A percentile compares a stretch with the other conserved stretches of the same genome.
Conservation (phyloP, 2,888 invertebrate genomes). For the Alloplasta piceator region DNA sequence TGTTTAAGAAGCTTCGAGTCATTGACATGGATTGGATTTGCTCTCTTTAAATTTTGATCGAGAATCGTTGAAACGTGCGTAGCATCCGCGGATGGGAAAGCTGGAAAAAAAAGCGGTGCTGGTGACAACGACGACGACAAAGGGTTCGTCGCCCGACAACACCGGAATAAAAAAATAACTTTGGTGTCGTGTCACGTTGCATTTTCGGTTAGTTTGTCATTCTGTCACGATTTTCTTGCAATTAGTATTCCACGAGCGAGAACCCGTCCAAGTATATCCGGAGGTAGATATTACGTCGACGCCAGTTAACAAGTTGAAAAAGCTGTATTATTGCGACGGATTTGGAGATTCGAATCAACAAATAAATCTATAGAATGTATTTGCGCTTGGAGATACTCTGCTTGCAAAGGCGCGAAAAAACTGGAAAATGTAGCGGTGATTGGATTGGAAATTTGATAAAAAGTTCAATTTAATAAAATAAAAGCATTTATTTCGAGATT, state of each 20-base stretch:
- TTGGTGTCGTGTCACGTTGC: conserved; percentile 24
- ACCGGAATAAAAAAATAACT: conserved; percentile 51
- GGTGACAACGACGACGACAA: background rate
- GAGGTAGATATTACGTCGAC: background rate
- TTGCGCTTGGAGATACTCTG: background rate
- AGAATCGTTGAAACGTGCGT: background rate
- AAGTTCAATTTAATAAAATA: too few relatives aligned
- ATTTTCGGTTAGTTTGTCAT: conserved; percentile 19
- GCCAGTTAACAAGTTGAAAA: too few relatives aligned
- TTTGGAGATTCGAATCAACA: background rate
- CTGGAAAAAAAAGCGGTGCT: background rate
- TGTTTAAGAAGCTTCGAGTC: conserved; percentile 46
- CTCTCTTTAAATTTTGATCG: conserved; percentile 20
- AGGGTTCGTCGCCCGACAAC: conserved; percentile 33
- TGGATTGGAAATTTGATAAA: too few relatives aligned
- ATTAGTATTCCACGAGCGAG: conserved; percentile 49
- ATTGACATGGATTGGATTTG: conserved; percentile 54
- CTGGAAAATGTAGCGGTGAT: too few relatives aligned
- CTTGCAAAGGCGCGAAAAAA: too few relatives aligned
- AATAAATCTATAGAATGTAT: conserved; percentile 4
- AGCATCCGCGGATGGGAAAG: conserved; percentile 17
- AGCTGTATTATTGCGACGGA: too few relatives aligned
- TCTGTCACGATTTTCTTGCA: conserved; percentile 40
- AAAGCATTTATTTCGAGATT: too few relatives aligned
- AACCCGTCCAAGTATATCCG: conserved; percentile 43